phyloP scores from a whole-genome alignment of 2,888 invertebrate species.

The Junonia oenone region DNA sequence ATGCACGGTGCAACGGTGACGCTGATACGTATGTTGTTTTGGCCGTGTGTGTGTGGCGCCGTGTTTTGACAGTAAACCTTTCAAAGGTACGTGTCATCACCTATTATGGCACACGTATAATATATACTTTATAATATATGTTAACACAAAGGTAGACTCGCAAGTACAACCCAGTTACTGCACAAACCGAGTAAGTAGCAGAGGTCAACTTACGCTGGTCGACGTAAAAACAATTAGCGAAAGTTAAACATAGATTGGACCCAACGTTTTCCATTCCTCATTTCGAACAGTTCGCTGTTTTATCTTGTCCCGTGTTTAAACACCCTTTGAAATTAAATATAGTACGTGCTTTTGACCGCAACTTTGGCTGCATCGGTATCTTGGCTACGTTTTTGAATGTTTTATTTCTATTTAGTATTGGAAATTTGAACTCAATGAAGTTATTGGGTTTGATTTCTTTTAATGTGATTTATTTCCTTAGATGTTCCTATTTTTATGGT shows the following conservation, averaged over 20 bases:
- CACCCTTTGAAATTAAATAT: background rate
- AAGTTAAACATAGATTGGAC: slow-evolving; percentile 59
- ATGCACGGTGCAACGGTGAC: too few relatives aligned
- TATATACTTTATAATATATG: background rate
- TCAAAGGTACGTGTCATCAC: too few relatives aligned
- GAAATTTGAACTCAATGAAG: too few relatives aligned
- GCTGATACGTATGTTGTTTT: too few relatives aligned
- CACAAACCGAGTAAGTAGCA: slow-evolving; percentile 4
- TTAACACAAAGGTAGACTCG: background rate
- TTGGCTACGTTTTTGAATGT: too few relatives aligned
- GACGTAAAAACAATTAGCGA: slow-evolving; percentile 60
- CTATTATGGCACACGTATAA: background rate
- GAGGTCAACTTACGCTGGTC: slow-evolving; percentile 39
- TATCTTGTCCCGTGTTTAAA: background rate
- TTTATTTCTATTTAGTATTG: too few relatives aligned
- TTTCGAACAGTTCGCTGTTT: background rate
- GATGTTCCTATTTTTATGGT: too few relatives aligned
- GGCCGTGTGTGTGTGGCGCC: too few relatives aligned
- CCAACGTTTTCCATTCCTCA: slow-evolving; percentile 3
- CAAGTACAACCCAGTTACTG: background rate
- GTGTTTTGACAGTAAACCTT: too few relatives aligned
- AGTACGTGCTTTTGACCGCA: background rate
- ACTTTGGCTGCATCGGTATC: too few relatives aligned
- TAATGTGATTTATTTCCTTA: too few relatives aligned
- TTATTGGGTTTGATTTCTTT: too few relatives aligned